These are phyloP conservation scores for Poecilobothrus nobilitatus DNA, from an alignment of 2,888 invertebrate genomes.

Conservation along the genomic window DNA sequence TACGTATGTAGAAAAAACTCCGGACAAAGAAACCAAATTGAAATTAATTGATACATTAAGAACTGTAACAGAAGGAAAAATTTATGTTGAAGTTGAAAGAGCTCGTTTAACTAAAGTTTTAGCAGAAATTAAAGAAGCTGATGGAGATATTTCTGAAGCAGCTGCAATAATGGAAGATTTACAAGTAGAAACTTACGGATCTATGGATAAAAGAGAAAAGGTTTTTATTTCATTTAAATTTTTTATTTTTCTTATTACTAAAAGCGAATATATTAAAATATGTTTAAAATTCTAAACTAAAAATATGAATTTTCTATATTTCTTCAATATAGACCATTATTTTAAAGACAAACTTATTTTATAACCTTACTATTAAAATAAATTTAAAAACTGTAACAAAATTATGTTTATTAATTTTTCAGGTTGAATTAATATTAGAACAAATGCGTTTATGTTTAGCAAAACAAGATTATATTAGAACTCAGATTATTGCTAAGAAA, in stretches of 20 bases:
- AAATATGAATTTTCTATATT: no score
- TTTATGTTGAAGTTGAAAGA: slow-evolving; percentile 99
- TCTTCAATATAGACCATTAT: no score
- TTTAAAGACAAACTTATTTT: no score
- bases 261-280: no score
- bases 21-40: slow-evolving; percentile 80
- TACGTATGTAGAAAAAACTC: slow-evolving; percentile 84
- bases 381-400: no score
- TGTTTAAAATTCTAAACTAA: no score
- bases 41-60: slow-evolving; percentile 93
- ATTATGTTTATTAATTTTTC: slow-evolving; percentile 52
- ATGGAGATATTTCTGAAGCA: slow-evolving; percentile 78
- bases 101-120: slow-evolving; percentile 88
- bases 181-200: slow-evolving; percentile 89
- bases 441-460: slow-evolving; percentile 96
- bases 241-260: background rate
- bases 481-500: slow-evolving; percentile 98
- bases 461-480: slow-evolving; percentile 92
- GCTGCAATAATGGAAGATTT: slow-evolving; percentile 92
- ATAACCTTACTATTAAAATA: no score
- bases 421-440: slow-evolving; percentile 87
- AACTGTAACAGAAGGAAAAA: slow-evolving; percentile 96
- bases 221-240: no score
- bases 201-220: slow-evolving; percentile 90
- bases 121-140: slow-evolving; percentile 75